Evolutionary conservation across 2,888 invertebrate species (phyloP).

Genomic region (Ceramica pisi): DNA sequence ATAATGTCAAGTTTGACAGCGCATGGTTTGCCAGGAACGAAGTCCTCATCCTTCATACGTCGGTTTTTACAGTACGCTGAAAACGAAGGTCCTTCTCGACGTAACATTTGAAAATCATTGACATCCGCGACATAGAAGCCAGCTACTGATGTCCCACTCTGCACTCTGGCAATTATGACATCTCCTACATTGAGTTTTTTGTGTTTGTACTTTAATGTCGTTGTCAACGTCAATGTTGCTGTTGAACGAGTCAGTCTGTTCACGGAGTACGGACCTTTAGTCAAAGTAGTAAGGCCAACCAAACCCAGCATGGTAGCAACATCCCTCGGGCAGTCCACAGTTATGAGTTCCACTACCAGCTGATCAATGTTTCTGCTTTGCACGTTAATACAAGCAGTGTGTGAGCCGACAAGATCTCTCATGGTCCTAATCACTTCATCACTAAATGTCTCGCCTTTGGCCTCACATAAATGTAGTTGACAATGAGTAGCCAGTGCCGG

Average conservation of each 20-base stretch:
- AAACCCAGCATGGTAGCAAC: constrained; percentile 46
- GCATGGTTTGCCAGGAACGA: constrained; percentile 33
- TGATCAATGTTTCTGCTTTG: constrained; percentile 15
- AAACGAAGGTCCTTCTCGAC: constrained; percentile 3
- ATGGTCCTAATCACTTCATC: constrained; percentile 48
- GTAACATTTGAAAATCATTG: constrained; percentile 41
- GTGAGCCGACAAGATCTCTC: constrained; percentile 34
- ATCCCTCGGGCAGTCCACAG: constrained; percentile 47
- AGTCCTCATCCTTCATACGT: constrained; percentile 29
- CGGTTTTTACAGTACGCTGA: constrained; percentile 37
- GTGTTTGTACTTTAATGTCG: constrained; percentile 28
- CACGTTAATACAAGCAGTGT: constrained; percentile 37
- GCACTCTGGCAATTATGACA: constrained; percentile 43
- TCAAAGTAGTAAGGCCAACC: constrained; percentile 31
- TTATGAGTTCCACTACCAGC: constrained; percentile 47
- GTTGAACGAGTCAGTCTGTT: constrained; percentile 21
- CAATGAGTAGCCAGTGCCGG: constrained; percentile 55
- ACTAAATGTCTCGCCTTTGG: constrained; percentile 34
- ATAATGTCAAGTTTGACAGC: constrained; percentile 37
- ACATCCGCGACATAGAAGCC: constrained; percentile 57
- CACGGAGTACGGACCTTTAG: not conserved
- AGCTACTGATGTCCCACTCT: constrained; percentile 32
- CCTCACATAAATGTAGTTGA: constrained; percentile 47
- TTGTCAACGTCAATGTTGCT: not conserved
- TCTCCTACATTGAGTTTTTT: constrained; percentile 47